Percentiles rank a stretch among this genome's conserved stretches.
Conservation (phyloP, 2,113 vertebrate species). For the Cyprinodon tularosa region DNA sequence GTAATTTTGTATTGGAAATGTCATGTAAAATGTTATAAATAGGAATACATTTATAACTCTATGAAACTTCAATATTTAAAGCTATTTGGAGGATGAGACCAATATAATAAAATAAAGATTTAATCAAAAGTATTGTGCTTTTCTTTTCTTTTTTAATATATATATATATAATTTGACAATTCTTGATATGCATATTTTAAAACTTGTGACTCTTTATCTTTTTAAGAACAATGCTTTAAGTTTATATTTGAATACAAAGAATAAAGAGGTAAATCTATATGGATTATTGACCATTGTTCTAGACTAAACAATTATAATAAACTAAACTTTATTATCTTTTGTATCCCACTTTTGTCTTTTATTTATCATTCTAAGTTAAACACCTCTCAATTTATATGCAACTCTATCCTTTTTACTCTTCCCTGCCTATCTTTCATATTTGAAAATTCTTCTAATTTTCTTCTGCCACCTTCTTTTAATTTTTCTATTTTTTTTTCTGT, state of each 20-base stretch:
- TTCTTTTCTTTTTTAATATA: not conserved
- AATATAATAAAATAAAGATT: not conserved
- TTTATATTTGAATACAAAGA: not conserved
- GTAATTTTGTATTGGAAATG: too few relatives aligned
- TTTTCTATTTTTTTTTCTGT: not conserved
- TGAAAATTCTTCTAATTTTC: not conserved
- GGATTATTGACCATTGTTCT: too few relatives aligned
- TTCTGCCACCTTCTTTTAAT: too few relatives aligned
- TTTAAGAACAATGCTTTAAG: too few relatives aligned
- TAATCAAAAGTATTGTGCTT: not conserved
- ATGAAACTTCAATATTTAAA: too few relatives aligned
- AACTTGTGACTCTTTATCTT: not conserved
- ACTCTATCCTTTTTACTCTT: not conserved
- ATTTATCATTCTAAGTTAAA: not conserved
- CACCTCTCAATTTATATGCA: not conserved
- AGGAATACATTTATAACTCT: too few relatives aligned
- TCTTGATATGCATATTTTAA: not conserved
- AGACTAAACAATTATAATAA: not conserved
- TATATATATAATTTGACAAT: not conserved
- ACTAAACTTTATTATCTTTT: not conserved
- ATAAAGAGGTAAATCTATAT: not conserved
- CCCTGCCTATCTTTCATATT: not conserved
- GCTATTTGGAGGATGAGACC: too few relatives aligned
- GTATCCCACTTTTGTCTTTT: not conserved
- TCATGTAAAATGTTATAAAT: too few relatives aligned